Base-by-base conservation (phyloP, 2,113 vertebrate genomes). In the Aptenodytes forsteri region DNA sequence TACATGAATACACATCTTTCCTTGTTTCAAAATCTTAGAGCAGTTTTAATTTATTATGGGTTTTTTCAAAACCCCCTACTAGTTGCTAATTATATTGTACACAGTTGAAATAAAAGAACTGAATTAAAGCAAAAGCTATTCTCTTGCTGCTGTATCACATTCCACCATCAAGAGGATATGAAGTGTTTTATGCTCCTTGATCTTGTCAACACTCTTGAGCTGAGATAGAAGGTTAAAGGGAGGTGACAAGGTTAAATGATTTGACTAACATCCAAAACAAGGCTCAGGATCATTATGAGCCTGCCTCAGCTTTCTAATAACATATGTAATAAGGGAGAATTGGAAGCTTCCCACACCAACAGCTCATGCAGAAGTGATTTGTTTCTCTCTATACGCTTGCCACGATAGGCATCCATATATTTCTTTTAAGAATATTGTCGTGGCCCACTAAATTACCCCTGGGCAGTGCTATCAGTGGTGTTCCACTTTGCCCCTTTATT, bases 401-500 rank as follows among this genome's bases (percentile, higher is more conserved):
- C 85, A 91, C 78, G 95, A 72, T 29, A 93, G 82, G 54, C 42
- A 79, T 44, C 87, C 84, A 87, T 95, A 93, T 97, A 90, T 97
- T 96, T 91, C 69, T 80, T 93, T 73, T 69, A 95, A 96, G 95
- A 96, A 96, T 90, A 90, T 82, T 92, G 93, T 89, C 93, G 79
- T 71, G 92, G 89, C 44, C 89, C 77, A 89, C 86, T 97, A 97
- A 95, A 97, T 97, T 97, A 97, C 93, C 94, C 87, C 61, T 91
- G 90, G 93, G 96, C 96, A 97, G 81, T 4, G 7, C 96, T 95
- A 94, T 91, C 92, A 96, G 47, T 91, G 76, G 65, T 92, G 79
- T 72, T 97, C 90, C 95, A 96, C 92, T 97, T 95, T 96, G 94
- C 91, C 94, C 97, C 91, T 96, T 97, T 96, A 96, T 97, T 97